phyloP scores from a whole-genome alignment of 1,140 invertebrate species.

The Drosophila leontia region DNA sequence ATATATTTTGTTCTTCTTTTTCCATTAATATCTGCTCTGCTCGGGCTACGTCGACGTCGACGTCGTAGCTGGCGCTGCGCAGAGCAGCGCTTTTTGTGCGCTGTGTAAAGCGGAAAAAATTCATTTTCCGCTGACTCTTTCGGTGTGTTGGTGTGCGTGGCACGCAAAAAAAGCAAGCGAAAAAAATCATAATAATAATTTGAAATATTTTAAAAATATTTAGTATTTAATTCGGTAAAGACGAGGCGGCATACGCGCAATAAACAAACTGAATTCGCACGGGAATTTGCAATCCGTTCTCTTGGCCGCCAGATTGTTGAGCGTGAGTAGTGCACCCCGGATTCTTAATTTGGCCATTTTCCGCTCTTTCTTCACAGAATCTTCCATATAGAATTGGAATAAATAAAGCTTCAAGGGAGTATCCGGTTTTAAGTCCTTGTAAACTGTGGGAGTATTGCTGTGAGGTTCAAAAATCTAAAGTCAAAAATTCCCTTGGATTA shows the following conservation, averaged over 20 bases:
- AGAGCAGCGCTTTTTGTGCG: slow-evolving; percentile 60
- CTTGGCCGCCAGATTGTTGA: slow-evolving; percentile 74
- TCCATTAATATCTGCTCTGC: slow-evolving; percentile 77
- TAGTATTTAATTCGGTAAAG: slow-evolving; percentile 40
- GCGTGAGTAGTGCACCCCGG: slow-evolving; percentile 46
- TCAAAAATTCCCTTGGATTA: neutral
- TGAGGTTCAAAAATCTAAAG: neutral
- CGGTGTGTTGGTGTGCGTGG: slow-evolving; percentile 70
- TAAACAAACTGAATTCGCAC: slow-evolving; percentile 68
- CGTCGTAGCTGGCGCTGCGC: slow-evolving; percentile 36
- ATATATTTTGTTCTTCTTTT: slow-evolving; percentile 59
- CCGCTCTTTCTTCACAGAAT: neutral
- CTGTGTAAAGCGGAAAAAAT: slow-evolving; percentile 74
- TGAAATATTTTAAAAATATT: slow-evolving; percentile 36
- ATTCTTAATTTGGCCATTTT: neutral
- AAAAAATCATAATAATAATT: slow-evolving; percentile 27
- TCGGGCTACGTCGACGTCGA: slow-evolving; percentile 54
- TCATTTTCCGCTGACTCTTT: slow-evolving; percentile 80
- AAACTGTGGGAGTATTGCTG: neutral
- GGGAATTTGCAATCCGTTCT: slow-evolving; percentile 66
- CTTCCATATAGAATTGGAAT: neutral
- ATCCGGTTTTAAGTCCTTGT: neutral
- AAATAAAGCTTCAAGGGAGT: neutral
- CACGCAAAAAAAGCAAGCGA: slow-evolving; percentile 34
- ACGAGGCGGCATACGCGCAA: slow-evolving; percentile 26